phyloP scores from a whole-genome alignment of 2,797 vertebrate species.

The Manis javanica region DNA sequence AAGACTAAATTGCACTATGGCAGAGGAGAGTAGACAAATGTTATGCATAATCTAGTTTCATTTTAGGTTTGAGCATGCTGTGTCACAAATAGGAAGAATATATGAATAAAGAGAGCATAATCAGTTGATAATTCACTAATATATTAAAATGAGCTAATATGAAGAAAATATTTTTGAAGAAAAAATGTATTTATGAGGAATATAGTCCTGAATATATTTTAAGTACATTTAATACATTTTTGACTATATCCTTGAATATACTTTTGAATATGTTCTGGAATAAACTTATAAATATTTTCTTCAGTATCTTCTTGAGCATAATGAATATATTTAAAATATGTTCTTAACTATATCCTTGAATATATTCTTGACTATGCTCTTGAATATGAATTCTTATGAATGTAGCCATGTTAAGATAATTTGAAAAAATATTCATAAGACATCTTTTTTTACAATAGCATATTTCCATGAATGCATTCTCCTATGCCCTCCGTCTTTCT shows the following conservation, averaged over 20 bases:
- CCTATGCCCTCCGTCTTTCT: not conserved
- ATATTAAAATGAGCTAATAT: not conserved
- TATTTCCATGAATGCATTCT: not conserved
- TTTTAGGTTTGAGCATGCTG: not conserved
- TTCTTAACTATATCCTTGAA: slow-evolving; percentile 2
- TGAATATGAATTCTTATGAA: slow-evolving; percentile 8
- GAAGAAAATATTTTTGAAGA: not conserved
- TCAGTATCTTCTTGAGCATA: slow-evolving; percentile 17
- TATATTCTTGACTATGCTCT: not conserved
- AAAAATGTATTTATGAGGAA: not conserved
- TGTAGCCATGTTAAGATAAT: not conserved
- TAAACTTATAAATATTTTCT: not conserved
- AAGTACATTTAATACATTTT: slow-evolving; percentile 17
- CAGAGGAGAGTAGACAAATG: slow-evolving; percentile 1
- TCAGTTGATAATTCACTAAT: not conserved
- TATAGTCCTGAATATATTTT: slow-evolving; percentile 22
- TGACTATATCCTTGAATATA: not conserved
- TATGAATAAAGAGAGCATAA: not conserved
- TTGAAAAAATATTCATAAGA: slow-evolving; percentile 1
- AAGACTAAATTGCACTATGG: not conserved
- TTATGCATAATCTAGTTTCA: not conserved
- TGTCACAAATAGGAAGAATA: not conserved
- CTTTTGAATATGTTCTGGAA: slow-evolving; percentile 22
- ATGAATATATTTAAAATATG: slow-evolving; percentile 20
- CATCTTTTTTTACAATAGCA: not conserved